Base-by-base conservation (phyloP, 1,140 invertebrate species). In the Heliconius hewitsoni region DNA sequence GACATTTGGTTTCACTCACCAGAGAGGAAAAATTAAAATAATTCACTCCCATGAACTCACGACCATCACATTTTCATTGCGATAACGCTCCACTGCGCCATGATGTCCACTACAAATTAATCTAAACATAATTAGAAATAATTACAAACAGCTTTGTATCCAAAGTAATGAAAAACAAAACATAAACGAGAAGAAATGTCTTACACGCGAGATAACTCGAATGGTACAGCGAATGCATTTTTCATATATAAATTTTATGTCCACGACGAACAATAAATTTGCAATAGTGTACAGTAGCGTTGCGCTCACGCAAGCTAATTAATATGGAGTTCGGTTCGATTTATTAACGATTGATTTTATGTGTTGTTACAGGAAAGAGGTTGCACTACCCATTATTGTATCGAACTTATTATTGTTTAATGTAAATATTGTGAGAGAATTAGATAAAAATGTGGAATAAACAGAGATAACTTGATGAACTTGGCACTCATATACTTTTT, bases 261-360 rank as follows among this genome's bases (percentile, higher is more conserved):
- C 81, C 82, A 78, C 80, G 72, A 71, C 80, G 77, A 82, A 87
- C 82, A 87, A 87, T 92, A 93, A 91, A 91, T 93, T 86, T 82
- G 77, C 60, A 79, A 85, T 86, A 85, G 81, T 76, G 81, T 87
- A 90, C 91, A 85, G 92, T 91, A 92, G 92, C 92, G 79, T 80
- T 78, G 80, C 78, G 84, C 87, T 85, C 92, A 93, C 90, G 92
- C 92, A 78, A 93, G 82, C 90, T 92, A 93, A 93, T 93, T 93
- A 93, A 93, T 93, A 93, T 93, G 90, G 90, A 92, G 89, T 92
- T 89, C 83, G 82, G 81, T 76, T 90, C 89, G 90, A 93, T 93
- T 93, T 93, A 93, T 93, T 87, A 86, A 83, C 85, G 81, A 84
- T 87, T 86, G 82, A 82, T 75, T 82, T 92, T 92, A 90, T 87